Conservation (phyloP, 2,113 vertebrate species). For the Sclerurus mexicanus region DNA sequence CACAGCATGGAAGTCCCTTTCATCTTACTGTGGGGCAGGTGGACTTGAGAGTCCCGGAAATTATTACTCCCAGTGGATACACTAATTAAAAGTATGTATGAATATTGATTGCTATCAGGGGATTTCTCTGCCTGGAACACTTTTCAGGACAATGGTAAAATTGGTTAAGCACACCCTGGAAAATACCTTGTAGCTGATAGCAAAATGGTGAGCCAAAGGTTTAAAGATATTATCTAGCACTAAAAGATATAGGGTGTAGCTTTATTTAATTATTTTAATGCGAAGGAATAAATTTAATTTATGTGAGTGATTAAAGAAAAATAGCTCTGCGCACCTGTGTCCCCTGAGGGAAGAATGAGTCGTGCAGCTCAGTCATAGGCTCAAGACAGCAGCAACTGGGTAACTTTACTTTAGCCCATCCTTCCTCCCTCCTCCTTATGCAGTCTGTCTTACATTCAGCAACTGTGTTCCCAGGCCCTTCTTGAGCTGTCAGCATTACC, state of each 20-base stretch:
- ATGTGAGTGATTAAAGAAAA: conserved; percentile 80
- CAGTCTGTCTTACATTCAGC: not conserved
- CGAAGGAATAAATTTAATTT: conserved; percentile 78
- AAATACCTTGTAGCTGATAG: conserved; percentile 76
- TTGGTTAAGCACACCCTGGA: conserved; percentile 71
- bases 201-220: conserved; percentile 73
- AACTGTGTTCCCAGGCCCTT: not conserved
- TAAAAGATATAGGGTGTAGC: conserved; percentile 69
- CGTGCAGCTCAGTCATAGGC: conserved; percentile 61
- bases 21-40: conserved; percentile 49
- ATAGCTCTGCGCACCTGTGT: conserved; percentile 75
- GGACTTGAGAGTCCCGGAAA: conserved; percentile 41
- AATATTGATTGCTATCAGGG: conserved; percentile 57
- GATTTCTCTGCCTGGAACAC: conserved; percentile 63
- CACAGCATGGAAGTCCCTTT: conserved; percentile 40
- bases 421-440: conserved; percentile 1
- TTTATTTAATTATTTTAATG: conserved; percentile 79
- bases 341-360: conserved; percentile 72
- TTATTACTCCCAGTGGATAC: conserved; percentile 12
- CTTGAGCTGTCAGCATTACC: not conserved
- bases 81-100: conserved; percentile 36
- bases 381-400: conserved; percentile 56
- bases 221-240: conserved; percentile 76
- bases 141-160: conserved; percentile 61
- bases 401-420: conserved; percentile 44